A percentile compares a stretch with the other conserved stretches of the same genome.
phyloP scores from a whole-genome alignment of 1,140 invertebrate species.

The Rhyacophila brunnea region DNA sequence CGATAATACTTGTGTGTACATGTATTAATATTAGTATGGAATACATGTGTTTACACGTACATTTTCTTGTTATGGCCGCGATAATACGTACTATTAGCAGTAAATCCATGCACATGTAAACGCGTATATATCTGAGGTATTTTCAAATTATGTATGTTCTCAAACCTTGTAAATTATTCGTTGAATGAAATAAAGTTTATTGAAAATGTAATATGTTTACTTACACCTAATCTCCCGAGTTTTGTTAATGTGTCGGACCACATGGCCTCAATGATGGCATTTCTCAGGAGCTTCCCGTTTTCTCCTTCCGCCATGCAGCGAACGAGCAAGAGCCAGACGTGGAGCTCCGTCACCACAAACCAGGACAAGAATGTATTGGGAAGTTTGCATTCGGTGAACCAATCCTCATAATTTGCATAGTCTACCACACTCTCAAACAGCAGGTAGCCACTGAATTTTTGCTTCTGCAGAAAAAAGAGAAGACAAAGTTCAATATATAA shows the following conservation, averaged over 20 bases:
- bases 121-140: too few species aligned
- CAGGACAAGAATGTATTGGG: constrained; percentile 80
- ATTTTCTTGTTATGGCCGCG: too few species aligned
- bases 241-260: constrained; percentile 78
- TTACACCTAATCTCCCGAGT: constrained; percentile 70
- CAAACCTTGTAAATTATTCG: too few species aligned
- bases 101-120: too few species aligned
- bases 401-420: constrained; percentile 58
- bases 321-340: constrained; percentile 79
- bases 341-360: constrained; percentile 80
- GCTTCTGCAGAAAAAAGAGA: constrained; percentile 48
- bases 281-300: constrained; percentile 68
- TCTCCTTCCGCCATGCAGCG: constrained; percentile 76
- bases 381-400: constrained; percentile 67
- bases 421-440: constrained; percentile 65
- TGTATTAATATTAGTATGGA: too few species aligned
- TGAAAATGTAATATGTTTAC: constrained; percentile 35
- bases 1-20: too few species aligned
- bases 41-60: too few species aligned
- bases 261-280: constrained; percentile 71
- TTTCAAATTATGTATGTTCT: too few species aligned
- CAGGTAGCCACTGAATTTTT: constrained; percentile 59
- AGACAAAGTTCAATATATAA: too few species aligned
- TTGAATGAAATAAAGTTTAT: too few species aligned
- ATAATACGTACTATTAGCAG: too few species aligned